Conservation (phyloP, 1,140 invertebrate species). For the Amphibalanus amphitrite region DNA sequence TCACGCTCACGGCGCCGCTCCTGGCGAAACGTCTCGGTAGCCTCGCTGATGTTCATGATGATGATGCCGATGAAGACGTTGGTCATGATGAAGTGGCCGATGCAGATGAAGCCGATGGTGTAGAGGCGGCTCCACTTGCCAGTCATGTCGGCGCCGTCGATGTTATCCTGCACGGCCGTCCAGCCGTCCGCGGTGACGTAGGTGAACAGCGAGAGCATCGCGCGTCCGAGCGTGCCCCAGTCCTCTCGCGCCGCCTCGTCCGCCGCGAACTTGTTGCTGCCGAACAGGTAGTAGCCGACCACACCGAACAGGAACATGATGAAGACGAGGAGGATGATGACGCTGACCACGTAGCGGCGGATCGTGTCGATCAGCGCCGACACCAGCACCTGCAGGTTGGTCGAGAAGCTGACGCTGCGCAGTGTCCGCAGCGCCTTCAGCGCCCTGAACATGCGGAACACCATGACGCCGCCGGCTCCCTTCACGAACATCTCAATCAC, state of each 20-base stretch:
- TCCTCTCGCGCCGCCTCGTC: not conserved
- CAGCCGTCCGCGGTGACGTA: not conserved
- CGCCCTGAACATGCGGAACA: not conserved
- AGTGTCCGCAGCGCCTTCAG: not conserved
- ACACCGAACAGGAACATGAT: not conserved
- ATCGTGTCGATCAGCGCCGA: not conserved
- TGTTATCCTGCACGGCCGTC: not conserved
- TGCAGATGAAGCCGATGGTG: slow-evolving; percentile 14
- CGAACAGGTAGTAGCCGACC: not conserved
- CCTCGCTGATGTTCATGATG: slow-evolving; percentile 24
- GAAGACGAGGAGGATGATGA: not conserved
- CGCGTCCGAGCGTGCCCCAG: not conserved
- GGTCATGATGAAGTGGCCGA: slow-evolving; percentile 23
- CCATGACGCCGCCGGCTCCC: not conserved
- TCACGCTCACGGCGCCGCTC: not conserved
- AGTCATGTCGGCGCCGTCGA: not conserved
- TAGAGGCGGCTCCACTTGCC: not conserved
- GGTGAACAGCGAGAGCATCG: not conserved
- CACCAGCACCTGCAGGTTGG: not conserved
- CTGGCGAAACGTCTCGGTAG: slow-evolving; percentile 18
- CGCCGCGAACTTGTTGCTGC: not conserved
- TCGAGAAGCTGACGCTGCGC: not conserved
- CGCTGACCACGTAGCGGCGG: not conserved
- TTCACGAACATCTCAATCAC: not conserved
- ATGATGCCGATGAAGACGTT: slow-evolving; percentile 24